These are phyloP conservation scores for Parus major DNA, from an alignment of 2,113 vertebrate genomes.

Conservation along the genomic window DNA sequence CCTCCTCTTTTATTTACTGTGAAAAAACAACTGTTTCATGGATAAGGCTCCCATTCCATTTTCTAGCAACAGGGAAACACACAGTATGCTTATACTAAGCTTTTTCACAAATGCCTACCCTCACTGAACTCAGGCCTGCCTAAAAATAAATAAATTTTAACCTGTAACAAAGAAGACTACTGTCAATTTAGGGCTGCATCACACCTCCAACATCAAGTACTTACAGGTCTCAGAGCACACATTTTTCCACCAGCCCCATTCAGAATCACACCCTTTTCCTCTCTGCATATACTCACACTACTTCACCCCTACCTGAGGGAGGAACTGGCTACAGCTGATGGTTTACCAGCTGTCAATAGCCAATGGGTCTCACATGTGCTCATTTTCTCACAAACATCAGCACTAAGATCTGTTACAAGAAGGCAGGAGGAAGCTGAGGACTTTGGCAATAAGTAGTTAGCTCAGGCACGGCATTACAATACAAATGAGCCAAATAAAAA, in stretches of 20 bases:
- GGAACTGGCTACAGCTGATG: background rate
- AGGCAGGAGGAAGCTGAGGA: background rate
- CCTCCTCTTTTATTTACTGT: background rate
- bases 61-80: background rate
- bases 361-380: background rate
- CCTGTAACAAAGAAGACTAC: background rate
- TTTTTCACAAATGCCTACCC: background rate
- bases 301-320: background rate
- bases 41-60: background rate
- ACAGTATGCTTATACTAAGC: background rate
- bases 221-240: background rate
- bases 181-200: background rate
- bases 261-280: background rate
- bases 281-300: rapidly evolving
- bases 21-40: background rate
- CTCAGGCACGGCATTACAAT: background rate
- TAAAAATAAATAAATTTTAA: background rate
- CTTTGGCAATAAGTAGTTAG: background rate
- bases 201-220: background rate
- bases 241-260: background rate
- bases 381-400: background rate
- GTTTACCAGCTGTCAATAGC: background rate
- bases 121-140: background rate
- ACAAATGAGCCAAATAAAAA: background rate
- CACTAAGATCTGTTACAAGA: background rate